phyloP scores from a whole-genome alignment of 2,113 vertebrate genomes.

The human region DNA sequence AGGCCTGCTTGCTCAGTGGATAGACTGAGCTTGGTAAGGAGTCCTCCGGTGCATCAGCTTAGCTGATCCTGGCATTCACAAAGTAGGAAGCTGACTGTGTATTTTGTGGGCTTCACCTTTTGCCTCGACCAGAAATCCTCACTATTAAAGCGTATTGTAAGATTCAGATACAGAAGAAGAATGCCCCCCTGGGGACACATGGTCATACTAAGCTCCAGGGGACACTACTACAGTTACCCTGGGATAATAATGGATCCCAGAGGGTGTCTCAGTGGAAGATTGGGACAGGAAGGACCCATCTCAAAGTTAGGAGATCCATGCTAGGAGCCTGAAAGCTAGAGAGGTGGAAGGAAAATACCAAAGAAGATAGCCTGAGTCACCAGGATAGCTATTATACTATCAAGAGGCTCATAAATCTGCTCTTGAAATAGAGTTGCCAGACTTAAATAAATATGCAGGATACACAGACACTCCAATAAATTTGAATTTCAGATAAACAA shows the following conservation, averaged over 20 bases:
- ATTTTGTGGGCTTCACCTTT: background rate
- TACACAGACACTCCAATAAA: background rate
- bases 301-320: background rate
- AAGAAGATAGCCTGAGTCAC: background rate
- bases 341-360: background rate
- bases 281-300: background rate
- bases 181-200: background rate
- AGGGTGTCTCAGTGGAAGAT: background rate
- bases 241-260: background rate
- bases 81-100: background rate
- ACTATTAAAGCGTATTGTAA: background rate
- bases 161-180: background rate
- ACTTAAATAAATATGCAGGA: background rate
- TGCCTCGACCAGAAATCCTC: background rate
- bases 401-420: background rate
- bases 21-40: background rate
- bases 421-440: background rate
- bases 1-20: background rate
- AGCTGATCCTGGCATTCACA: background rate
- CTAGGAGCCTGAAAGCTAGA: background rate
- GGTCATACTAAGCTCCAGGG: background rate
- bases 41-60: background rate
- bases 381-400: background rate
- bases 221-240: background rate
- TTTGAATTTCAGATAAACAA: constrained; percentile 20